Percentiles rank a stretch among this genome's conserved stretches.
Conservation (phyloP, 53 echinoderm and acorn worm genomes). For the Stichopus horrens region DNA sequence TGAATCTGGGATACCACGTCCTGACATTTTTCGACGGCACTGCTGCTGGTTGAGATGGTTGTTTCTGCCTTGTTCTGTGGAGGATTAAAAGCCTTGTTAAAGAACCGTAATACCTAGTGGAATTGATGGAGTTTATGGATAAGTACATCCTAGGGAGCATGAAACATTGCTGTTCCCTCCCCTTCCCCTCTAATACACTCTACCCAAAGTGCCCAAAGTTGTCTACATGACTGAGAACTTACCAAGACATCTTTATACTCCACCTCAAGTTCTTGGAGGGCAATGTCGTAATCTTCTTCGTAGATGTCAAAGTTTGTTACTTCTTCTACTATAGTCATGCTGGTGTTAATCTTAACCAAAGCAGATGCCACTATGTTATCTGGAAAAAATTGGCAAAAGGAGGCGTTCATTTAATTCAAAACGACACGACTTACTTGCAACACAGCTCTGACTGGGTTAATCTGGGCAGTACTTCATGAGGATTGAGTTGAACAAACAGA, state of each 20-base stretch:
- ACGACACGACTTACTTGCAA: too few species aligned
- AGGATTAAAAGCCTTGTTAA: not conserved
- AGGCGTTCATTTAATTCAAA: too few species aligned
- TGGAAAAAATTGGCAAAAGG: not conserved
- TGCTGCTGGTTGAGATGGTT: not conserved
- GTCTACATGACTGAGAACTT: not conserved
- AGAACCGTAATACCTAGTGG: not conserved
- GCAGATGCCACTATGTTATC: conserved; percentile 1
- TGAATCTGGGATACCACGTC: conserved; percentile 1
- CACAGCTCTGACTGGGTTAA: too few species aligned
- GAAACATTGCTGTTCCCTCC: too few species aligned
- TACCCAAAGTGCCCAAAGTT: too few species aligned
- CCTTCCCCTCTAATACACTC: too few species aligned
- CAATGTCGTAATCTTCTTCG: conserved; percentile 21
- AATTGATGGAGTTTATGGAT: not conserved
- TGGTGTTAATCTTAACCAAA: not conserved
- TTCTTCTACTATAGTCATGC: not conserved
- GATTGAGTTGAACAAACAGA: too few species aligned
- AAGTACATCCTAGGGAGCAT: too few species aligned
- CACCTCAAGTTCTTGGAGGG: not conserved
- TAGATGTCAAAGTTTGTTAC: not conserved
- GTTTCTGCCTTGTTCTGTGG: conserved; percentile 14
- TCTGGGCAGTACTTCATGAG: too few species aligned
- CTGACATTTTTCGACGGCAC: conserved; percentile 2
- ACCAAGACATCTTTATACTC: conserved; percentile 31